These are phyloP conservation scores for Hybognathus amarus DNA, from an alignment of 2,797 vertebrate species.

Conservation along the genomic window DNA sequence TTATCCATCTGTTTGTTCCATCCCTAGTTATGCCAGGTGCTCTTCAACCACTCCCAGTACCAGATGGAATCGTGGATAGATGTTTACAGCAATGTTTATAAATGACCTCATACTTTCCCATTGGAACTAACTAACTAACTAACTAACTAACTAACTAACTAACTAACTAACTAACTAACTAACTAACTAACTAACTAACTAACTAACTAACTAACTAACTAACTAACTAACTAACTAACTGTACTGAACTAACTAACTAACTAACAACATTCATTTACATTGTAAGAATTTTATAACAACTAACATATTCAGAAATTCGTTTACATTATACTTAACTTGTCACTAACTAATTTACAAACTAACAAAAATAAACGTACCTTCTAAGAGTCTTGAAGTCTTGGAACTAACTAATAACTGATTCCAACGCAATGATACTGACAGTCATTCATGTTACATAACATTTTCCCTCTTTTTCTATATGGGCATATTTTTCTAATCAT, in stretches of 20 bases:
- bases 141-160: background rate
- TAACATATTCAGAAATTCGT: background rate
- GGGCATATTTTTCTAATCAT: background rate
- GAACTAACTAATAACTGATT: background rate
- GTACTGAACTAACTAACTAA: no score
- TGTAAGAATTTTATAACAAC: no score
- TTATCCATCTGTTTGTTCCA: constrained; percentile 41
- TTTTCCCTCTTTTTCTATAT: background rate
- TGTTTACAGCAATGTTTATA: background rate
- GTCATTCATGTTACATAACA: background rate
- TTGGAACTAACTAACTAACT: background rate
- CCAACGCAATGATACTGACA: no score
- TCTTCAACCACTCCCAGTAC: background rate
- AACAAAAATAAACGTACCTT: background rate
- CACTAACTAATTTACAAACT: background rate
- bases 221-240: no score
- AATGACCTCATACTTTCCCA: background rate
- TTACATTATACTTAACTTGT: background rate
- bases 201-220: background rate
- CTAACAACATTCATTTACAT: no score
- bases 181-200: background rate
- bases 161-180: no score
- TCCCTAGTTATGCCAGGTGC: constrained; percentile 27
- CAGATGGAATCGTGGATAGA: constrained; percentile 3
- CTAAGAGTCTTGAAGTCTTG: background rate